Evolutionary conservation across 2,797 vertebrate genomes (phyloP).

Genomic region (Sciurus vulgaris): DNA sequence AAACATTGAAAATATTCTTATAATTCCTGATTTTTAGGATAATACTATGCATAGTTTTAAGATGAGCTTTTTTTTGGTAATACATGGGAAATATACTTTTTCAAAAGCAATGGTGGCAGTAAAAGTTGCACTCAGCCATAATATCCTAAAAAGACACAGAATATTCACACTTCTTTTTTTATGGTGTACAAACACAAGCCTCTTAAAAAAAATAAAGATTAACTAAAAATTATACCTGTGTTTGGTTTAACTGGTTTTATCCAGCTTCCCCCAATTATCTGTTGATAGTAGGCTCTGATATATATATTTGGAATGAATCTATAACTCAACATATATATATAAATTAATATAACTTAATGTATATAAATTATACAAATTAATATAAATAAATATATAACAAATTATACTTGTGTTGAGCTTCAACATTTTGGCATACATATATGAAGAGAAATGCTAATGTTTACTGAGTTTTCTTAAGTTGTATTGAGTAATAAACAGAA

Average conservation of each 20-base stretch:
- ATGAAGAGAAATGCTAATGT: not conserved
- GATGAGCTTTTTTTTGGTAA: not conserved
- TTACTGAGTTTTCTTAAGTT: not conserved
- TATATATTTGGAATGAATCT: not conserved
- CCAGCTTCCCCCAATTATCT: not conserved
- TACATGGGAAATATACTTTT: not conserved
- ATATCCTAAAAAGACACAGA: not conserved
- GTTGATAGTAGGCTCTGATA: not conserved
- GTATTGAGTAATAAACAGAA: not conserved
- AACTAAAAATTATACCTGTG: too few species aligned
- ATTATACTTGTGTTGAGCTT: not conserved
- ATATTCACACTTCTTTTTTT: not conserved
- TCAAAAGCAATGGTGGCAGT: not conserved
- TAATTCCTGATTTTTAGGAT: conserved; percentile 11
- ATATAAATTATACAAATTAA: not conserved
- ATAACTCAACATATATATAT: not conserved
- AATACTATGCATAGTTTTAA: not conserved
- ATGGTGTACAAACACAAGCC: not conserved
- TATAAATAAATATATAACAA: too few species aligned
- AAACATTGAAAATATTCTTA: not conserved
- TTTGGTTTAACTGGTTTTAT: not conserved
- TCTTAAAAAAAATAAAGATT: not conserved
- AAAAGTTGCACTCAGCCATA: not conserved
- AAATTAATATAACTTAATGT: not conserved
- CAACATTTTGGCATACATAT: not conserved